These are phyloP conservation scores for Dugesia japonica DNA, from an alignment of 2,888 invertebrate genomes.

Conservation along the genomic window DNA sequence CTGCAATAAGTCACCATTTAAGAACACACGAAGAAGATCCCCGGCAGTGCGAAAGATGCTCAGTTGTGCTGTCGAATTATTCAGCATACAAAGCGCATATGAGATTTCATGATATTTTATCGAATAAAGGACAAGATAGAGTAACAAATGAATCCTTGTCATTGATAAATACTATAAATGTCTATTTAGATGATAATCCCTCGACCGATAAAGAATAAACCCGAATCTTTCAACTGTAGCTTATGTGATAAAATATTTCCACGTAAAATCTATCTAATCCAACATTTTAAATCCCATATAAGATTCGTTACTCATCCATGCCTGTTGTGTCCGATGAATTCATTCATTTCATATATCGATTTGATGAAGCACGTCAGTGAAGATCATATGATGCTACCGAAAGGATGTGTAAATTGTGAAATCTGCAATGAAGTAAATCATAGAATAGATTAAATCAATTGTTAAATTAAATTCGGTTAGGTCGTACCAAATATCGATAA, in stretches of 20 bases:
- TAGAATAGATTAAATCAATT: neutral
- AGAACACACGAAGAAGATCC: neutral
- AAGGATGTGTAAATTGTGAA: too few relatives aligned
- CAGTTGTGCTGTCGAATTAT: neutral
- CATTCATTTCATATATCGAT: neutral
- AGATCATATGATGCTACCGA: neutral
- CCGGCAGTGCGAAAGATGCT: neutral
- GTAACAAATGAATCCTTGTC: neutral
- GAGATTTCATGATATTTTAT: neutral
- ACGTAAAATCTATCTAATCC: neutral
- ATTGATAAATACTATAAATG: neutral
- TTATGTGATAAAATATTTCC: neutral
- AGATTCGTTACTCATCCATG: neutral
- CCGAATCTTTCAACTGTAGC: neutral
- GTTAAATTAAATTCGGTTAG: neutral
- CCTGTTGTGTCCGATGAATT: neutral
- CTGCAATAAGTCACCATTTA: neutral
- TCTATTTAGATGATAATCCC: too few relatives aligned
- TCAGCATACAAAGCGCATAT: neutral
- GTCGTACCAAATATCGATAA: neutral
- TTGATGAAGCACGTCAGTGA: neutral
- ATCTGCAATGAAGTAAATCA: neutral
- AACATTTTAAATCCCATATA: neutral
- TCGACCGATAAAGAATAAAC: too few relatives aligned
- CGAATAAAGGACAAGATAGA: neutral